Base-by-base conservation (phyloP, 2,888 invertebrate species). In the Epinotia ramella region DNA sequence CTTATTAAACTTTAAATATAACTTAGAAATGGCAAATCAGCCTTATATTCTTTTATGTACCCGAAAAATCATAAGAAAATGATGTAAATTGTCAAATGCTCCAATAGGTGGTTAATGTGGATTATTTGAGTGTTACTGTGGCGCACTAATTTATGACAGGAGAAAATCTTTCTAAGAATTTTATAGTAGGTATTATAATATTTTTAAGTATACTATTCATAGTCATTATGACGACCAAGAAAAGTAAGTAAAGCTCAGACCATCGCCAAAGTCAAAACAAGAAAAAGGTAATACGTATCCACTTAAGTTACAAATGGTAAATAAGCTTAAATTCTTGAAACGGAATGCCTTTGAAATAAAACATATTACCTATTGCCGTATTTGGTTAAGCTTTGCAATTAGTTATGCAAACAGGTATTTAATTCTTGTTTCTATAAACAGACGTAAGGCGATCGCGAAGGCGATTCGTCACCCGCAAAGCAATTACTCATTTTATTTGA, bases 401-500 rank as follows among this genome's bases (percentile, higher is more conserved):
- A 69, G 74, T 64, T 69, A 59, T 63, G 16, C 74, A 70, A 74
- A 60, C 65, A 59, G 49, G 70, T 18, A 18, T 40, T 28, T 33
- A 49, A 6, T 71, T 57, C 33, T 33, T 56, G 63, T 63, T 53
- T 64, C 20, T 44, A 64, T 24, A 46, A 20, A 46, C 64, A 65
- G 5, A 16, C 13, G 9, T 20, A 44, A 64, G 13, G 18, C 3
- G 24, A 49, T 24, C 24, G 18, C 65, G 49, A 33, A 65, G 40
- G 53, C 65, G 24, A 75, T 75, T 70, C 24, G 70, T 75, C 70
- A 74, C 65, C 59, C 44, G 20, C n/a, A 40, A 13, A 60, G 70
- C 59, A 66, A 66, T 70, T 60, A 65, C 65, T 70, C 69, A 67
- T 67, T 74, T 74, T 65, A 74, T 65, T 75, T 75, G 65, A 70